Evolutionary conservation across 2,797 vertebrate species (phyloP).

Genomic region (Poecilia wingei): DNA sequence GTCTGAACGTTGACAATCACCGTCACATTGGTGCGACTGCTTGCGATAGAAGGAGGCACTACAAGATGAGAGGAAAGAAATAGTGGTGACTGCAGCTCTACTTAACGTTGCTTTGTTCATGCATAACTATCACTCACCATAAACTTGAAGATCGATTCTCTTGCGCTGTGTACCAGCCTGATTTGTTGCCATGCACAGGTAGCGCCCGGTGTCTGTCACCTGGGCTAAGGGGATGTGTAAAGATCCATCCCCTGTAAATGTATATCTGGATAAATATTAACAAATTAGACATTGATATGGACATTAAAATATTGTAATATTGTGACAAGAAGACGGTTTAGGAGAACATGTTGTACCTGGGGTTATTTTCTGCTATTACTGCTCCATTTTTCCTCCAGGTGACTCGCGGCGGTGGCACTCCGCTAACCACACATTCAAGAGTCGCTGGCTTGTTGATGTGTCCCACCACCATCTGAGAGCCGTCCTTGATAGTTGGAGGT

Average conservation of each 20-base stretch:
- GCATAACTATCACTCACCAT: conserved; percentile 76
- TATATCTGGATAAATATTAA: conserved; percentile 79
- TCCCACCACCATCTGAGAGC: conserved; percentile 78
- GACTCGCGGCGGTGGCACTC: conserved; percentile 88
- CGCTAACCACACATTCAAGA: conserved; percentile 87
- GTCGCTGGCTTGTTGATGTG: conserved; percentile 78
- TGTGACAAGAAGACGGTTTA: background rate
- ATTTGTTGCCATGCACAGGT: conserved; percentile 94
- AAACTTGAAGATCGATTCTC: conserved; percentile 88
- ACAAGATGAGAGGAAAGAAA: conserved; percentile 23
- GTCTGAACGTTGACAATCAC: conserved; percentile 92
- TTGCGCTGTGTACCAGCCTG: conserved; percentile 89
- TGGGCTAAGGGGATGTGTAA: conserved; percentile 86
- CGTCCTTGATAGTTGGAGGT: conserved; percentile 85
- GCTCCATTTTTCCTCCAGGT: conserved; percentile 95
- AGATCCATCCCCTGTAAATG: conserved; percentile 85
- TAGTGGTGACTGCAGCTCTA: background rate
- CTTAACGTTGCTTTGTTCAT: background rate
- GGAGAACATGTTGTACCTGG: conserved; percentile 78
- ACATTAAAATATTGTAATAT: background rate
- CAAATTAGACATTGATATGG: background rate
- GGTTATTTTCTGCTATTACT: conserved; percentile 83
- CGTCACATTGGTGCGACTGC: conserved; percentile 85
- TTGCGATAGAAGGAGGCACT: conserved; percentile 89
- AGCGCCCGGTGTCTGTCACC: conserved; percentile 88